Percentiles rank a stretch among this genome's conserved stretches.
phyloP scores from a whole-genome alignment of 2,797 vertebrate genomes.

The Gymnocypris eckloni region DNA sequence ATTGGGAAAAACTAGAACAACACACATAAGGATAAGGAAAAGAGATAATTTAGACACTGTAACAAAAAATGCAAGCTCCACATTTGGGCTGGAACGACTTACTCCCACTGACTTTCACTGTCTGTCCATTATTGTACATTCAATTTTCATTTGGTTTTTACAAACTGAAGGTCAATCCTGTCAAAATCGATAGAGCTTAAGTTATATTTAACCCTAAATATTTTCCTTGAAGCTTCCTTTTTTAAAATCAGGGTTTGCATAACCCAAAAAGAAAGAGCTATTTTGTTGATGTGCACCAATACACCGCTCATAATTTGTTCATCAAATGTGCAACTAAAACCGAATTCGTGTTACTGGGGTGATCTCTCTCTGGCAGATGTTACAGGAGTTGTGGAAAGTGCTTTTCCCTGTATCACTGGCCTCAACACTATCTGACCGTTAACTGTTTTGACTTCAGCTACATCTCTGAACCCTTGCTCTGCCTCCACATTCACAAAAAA shows the following conservation, averaged over 20 bases:
- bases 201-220: background rate
- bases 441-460: conserved; percentile 17
- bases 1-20: background rate
- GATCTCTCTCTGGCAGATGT: background rate
- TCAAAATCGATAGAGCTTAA: conserved; percentile 3
- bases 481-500: conserved; percentile 12
- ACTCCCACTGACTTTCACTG: background rate
- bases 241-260: background rate
- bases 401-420: conserved; percentile 37
- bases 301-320: background rate
- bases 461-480: background rate
- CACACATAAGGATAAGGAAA: background rate
- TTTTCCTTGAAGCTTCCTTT: background rate
- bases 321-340: conserved; percentile 14
- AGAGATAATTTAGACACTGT: background rate
- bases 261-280: background rate
- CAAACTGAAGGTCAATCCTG: background rate
- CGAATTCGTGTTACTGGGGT: background rate
- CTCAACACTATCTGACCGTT: conserved; percentile 25
- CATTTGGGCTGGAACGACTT: background rate
- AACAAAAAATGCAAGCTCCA: background rate
- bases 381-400: conserved; percentile 17
- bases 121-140: background rate
- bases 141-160: background rate
- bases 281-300: background rate